Percentiles rank a stretch among this genome's conserved stretches.
Conservation (phyloP, 2,113 vertebrate genomes). For the Eudyptes chrysolophus region DNA sequence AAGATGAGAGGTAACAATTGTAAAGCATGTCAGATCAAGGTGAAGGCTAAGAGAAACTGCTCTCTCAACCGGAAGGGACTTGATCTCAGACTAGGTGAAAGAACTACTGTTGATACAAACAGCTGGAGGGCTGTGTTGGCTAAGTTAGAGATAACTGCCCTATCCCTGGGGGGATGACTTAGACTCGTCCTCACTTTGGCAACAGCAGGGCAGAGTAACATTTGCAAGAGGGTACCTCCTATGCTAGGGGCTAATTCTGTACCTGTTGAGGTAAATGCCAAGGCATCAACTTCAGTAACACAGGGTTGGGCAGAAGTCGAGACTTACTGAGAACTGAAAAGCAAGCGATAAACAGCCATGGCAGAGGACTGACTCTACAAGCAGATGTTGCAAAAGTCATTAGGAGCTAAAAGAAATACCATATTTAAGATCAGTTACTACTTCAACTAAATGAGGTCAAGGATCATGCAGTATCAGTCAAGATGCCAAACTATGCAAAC, state of each 20-base stretch:
- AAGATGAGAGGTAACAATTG: background rate
- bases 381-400: background rate
- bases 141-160: background rate
- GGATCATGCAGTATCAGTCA: background rate
- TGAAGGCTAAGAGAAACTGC: background rate
- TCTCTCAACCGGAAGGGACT: background rate
- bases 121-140: background rate
- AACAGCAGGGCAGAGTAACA: background rate
- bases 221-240: background rate
- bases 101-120: background rate
- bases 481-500: slow-evolving; percentile 8
- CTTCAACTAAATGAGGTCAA: slow-evolving; percentile 15
- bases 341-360: accelerated
- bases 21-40: background rate
- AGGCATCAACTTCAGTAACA: background rate
- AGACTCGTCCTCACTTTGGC: background rate
- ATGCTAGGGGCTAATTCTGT: background rate
- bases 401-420: background rate
- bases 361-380: background rate
- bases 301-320: background rate
- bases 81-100: background rate
- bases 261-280: accelerated
- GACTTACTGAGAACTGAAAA: background rate
- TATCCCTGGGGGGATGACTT: background rate
- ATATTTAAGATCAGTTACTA: background rate